A percentile compares a stretch with the other conserved stretches of the same genome.
These are phyloP conservation scores for Sinosuthora webbiana DNA, from an alignment of 2,113 vertebrate species.

Conservation along the genomic window DNA sequence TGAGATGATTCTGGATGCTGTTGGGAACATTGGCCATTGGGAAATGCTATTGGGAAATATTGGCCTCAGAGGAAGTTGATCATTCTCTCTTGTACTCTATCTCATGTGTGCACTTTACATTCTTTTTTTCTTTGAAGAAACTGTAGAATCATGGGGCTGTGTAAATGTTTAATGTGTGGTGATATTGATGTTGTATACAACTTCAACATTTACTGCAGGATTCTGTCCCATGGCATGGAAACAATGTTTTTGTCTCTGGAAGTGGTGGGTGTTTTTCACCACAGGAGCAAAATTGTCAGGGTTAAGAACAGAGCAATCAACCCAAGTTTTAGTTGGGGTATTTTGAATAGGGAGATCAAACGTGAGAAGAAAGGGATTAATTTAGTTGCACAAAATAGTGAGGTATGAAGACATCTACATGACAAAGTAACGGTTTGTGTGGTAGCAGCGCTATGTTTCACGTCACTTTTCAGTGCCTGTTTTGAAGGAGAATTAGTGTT, in stretches of 20 bases:
- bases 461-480: not conserved
- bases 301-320: not conserved
- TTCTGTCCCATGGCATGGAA: not conserved
- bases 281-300: not conserved
- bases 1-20: not conserved
- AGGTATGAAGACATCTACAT: not conserved
- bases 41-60: too few species aligned
- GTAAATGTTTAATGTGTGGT: not conserved
- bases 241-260: not conserved
- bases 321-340: not conserved
- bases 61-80: not conserved
- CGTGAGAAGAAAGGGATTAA: not conserved
- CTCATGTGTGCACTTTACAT: not conserved
- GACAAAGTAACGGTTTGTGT: not conserved
- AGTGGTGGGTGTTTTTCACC: not conserved
- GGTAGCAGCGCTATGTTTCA: not conserved
- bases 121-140: not conserved
- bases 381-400: not conserved
- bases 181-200: not conserved
- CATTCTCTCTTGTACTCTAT: not conserved
- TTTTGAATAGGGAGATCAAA: not conserved
- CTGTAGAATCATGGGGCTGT: not conserved
- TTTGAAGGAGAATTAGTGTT: not conserved
- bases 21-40: too few species aligned
- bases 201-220: not conserved